phyloP scores from a whole-genome alignment of 2,888 invertebrate species.

The Dorcus parallelipipedus region DNA sequence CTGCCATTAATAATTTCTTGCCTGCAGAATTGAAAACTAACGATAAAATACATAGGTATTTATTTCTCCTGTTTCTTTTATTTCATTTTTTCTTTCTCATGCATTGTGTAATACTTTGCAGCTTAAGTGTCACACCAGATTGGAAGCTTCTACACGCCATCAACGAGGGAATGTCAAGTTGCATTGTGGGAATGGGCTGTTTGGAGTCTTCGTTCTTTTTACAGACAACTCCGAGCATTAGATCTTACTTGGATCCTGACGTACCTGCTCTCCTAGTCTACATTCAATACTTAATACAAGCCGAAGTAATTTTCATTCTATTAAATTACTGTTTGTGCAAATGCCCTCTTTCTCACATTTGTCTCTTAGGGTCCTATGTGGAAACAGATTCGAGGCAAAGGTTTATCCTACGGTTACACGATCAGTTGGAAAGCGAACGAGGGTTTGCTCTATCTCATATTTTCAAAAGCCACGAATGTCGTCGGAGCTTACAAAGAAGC shows the following conservation, averaged over 20 bases:
- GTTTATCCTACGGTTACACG: conserved; percentile 77
- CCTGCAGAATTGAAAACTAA: conserved; percentile 16
- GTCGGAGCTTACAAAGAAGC: conserved; percentile 77
- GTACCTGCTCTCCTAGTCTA: conserved; percentile 73
- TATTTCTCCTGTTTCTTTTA: neutral
- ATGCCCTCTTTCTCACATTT: neutral
- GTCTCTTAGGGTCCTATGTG: conserved; percentile 78
- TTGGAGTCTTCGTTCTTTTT: conserved; percentile 74
- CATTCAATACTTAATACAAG: conserved; percentile 81
- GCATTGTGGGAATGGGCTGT: conserved; percentile 76
- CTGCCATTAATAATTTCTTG: conserved; percentile 15
- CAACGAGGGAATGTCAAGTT: conserved; percentile 52
- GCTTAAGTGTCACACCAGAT: conserved; percentile 50
- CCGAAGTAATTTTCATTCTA: conserved; percentile 58
- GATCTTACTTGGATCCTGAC: conserved; percentile 60
- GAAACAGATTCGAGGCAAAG: conserved; percentile 82
- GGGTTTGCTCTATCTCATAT: conserved; percentile 67
- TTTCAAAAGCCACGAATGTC: conserved; percentile 76
- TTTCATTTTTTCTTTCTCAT: no score
- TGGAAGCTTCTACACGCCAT: conserved; percentile 46
- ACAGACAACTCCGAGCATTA: conserved; percentile 66
- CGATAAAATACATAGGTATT: conserved; percentile 16
- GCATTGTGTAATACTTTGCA: conserved; percentile 23
- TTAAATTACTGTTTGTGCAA: neutral
- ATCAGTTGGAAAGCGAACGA: conserved; percentile 63